Conservation (phyloP, 2,888 invertebrate genomes). For the Acleris sparsana region DNA sequence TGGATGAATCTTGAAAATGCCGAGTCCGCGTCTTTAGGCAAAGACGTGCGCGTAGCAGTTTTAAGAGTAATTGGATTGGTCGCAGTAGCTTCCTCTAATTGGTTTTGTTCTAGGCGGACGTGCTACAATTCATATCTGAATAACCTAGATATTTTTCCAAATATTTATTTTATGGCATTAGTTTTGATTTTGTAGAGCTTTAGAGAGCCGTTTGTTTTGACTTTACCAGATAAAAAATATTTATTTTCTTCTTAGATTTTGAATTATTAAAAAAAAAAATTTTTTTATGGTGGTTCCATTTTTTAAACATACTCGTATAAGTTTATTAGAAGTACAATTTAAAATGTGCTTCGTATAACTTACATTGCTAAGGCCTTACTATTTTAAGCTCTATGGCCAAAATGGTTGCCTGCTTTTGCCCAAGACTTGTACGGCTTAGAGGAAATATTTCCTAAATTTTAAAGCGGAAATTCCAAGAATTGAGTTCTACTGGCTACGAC, state of each 20-base stretch:
- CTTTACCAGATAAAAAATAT: too few relatives aligned
- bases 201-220: too few relatives aligned
- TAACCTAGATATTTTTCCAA: neutral
- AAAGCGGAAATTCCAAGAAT: neutral
- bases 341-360: too few relatives aligned
- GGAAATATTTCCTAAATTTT: slow-evolving; percentile 5
- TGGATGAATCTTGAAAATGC: slow-evolving; percentile 38
- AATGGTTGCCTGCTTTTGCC: too few relatives aligned
- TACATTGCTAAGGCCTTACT: too few relatives aligned
- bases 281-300: too few relatives aligned
- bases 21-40: slow-evolving; percentile 34
- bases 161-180: neutral
- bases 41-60: slow-evolving; percentile 35
- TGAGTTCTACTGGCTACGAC: slow-evolving; percentile 1
- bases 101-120: slow-evolving; percentile 27
- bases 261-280: too few relatives aligned
- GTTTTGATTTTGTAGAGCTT: neutral
- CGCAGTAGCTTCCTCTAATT: slow-evolving; percentile 31
- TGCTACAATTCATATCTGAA: slow-evolving; percentile 26
- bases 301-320: too few relatives aligned
- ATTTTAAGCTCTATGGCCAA: neutral
- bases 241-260: too few relatives aligned
- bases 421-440: neutral
- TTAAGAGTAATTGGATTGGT: slow-evolving; percentile 38
- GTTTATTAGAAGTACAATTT: too few relatives aligned